Percentiles rank a stretch among this genome's conserved stretches.
Evolutionary conservation across 1,140 invertebrate genomes (phyloP).

Genomic region (Macrobrachium rosenbergii): DNA sequence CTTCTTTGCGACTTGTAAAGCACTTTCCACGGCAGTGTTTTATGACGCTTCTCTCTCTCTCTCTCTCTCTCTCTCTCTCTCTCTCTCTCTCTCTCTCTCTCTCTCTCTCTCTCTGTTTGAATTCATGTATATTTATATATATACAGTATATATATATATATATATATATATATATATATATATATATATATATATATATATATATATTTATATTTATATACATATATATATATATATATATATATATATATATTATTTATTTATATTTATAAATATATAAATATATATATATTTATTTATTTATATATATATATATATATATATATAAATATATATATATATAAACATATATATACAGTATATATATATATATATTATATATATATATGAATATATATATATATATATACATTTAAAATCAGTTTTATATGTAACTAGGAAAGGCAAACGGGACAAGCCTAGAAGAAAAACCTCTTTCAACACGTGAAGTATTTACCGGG

Average conservation of each 20-base stretch:
- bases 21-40: too few relatives aligned
- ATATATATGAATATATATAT: not conserved
- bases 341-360: not conserved
- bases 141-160: conserved; percentile 27
- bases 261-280: not conserved
- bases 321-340: not conserved
- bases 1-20: too few relatives aligned
- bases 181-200: conserved; percentile 11
- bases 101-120: too few relatives aligned
- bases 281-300: conserved; percentile 11
- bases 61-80: too few relatives aligned
- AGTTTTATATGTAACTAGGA: too few relatives aligned
- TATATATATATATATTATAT: not conserved
- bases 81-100: too few relatives aligned
- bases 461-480: too few relatives aligned
- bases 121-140: conserved; percentile 22
- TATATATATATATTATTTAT: not conserved
- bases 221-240: conserved; percentile 2
- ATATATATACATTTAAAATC: not conserved
- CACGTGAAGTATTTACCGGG: too few relatives aligned
- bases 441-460: too few relatives aligned
- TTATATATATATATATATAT: conserved; percentile 6
- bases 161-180: conserved; percentile 12
- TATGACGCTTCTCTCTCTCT: too few relatives aligned
- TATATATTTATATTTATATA: conserved; percentile 6